Evolutionary conservation across 2,113 vertebrate species (phyloP).

Genomic region (Vicugna pacos): DNA sequence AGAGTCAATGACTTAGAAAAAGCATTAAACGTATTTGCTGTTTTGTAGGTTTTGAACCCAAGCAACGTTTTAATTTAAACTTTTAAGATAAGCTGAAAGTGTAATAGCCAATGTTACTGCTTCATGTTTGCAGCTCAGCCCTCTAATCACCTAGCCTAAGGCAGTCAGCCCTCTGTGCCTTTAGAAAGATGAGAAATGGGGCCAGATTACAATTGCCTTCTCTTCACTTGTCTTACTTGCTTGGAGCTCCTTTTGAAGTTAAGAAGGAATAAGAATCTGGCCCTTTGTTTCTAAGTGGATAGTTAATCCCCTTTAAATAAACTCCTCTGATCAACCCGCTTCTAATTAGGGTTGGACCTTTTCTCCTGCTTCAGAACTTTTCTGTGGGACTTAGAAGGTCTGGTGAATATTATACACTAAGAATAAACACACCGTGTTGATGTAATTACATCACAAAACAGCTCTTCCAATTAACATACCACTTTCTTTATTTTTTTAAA

Average conservation of each 20-base stretch:
- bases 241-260: conserved; percentile 48
- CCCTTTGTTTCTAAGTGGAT: conserved; percentile 61
- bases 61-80: conserved; percentile 45
- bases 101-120: neutral
- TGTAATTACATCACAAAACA: conserved; percentile 4
- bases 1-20: neutral
- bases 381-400: neutral
- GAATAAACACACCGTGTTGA: conserved; percentile 47
- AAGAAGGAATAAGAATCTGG: conserved; percentile 42
- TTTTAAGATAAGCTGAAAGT: neutral
- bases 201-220: neutral
- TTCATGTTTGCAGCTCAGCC: neutral
- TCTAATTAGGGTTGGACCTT: conserved; percentile 62
- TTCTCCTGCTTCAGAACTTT: conserved; percentile 48
- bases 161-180: neutral
- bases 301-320: conserved; percentile 64
- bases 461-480: conserved; percentile 37
- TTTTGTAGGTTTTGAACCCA: neutral
- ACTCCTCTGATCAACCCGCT: conserved; percentile 43
- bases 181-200: conserved; percentile 5
- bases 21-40: neutral
- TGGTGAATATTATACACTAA: conserved; percentile 57
- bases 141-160: neutral
- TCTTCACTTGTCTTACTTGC: conserved; percentile 30
- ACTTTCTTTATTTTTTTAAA: conserved; percentile 31